Evolutionary conservation across 2,888 invertebrate genomes (phyloP).

Genomic region (Empis stercorea): DNA sequence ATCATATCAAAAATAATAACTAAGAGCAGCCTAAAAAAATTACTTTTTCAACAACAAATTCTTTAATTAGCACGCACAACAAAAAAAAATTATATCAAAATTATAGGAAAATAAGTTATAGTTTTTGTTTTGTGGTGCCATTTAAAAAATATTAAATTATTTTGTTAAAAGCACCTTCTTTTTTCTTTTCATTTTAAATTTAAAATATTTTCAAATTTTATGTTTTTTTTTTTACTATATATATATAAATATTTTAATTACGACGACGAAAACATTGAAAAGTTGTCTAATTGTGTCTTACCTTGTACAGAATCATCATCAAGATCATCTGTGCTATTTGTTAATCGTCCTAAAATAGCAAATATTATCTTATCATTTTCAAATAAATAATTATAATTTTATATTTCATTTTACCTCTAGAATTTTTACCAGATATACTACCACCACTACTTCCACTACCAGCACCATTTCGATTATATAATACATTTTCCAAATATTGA

Average conservation of each 20-base stretch:
- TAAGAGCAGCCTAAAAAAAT: too few relatives aligned
- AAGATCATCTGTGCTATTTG: conserved; percentile 75
- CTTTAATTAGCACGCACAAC: too few relatives aligned
- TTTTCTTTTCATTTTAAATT: background rate
- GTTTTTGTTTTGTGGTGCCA: too few relatives aligned
- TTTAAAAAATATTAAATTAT: too few relatives aligned
- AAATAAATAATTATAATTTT: background rate
- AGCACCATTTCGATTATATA: conserved; percentile 56
- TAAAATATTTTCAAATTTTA: too few relatives aligned
- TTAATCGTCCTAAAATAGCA: conserved; percentile 55
- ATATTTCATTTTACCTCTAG: conserved; percentile 35
- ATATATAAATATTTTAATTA: conserved; percentile 20
- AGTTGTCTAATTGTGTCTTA: conserved; percentile 36
- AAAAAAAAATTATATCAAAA: too few relatives aligned
- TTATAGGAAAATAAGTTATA: too few relatives aligned
- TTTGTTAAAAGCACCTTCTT: background rate
- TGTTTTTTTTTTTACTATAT: conserved; percentile 9
- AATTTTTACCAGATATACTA: conserved; percentile 6
- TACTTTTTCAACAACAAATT: too few relatives aligned
- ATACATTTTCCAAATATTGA: conserved; percentile 61
- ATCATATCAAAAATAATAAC: too few relatives aligned
- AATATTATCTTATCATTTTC: conserved; percentile 2
- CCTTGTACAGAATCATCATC: conserved; percentile 40
- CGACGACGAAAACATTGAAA: conserved; percentile 36
- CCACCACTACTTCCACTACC: conserved; percentile 27